Evolutionary conservation across 2,888 invertebrate genomes (phyloP).

Genomic region (Sepiola atlantica): DNA sequence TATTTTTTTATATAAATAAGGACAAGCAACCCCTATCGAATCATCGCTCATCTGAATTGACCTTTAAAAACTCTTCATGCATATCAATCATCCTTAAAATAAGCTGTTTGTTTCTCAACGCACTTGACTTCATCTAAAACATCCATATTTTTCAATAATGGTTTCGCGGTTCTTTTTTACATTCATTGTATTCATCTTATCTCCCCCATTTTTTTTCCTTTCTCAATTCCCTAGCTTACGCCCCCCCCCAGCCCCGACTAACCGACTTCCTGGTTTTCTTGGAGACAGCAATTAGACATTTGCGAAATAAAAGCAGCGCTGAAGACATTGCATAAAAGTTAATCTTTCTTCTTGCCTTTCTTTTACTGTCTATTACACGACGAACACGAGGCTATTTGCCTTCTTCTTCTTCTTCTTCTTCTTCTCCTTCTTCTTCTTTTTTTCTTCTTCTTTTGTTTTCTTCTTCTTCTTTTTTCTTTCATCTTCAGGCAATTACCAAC

Average conservation of each 20-base stretch:
- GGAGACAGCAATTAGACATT: constrained; percentile 32
- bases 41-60: no score
- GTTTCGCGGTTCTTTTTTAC: background rate
- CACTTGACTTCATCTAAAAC: no score
- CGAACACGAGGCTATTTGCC: background rate
- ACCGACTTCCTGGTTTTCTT: background rate
- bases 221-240: background rate
- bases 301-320: background rate
- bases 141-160: background rate
- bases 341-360: background rate
- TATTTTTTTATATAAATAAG: background rate
- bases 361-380: background rate
- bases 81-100: background rate
- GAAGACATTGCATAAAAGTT: background rate
- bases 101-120: no score
- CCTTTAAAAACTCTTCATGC: background rate
- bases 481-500: background rate
- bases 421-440: background rate
- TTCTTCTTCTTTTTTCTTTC: background rate
- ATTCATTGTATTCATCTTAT: background rate
- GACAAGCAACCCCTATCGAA: background rate
- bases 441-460: background rate
- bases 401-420: background rate
- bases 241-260: no score
- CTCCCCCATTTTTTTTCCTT: background rate